phyloP scores from a whole-genome alignment of 2,888 invertebrate genomes.

The Polydesmus complanatus region DNA sequence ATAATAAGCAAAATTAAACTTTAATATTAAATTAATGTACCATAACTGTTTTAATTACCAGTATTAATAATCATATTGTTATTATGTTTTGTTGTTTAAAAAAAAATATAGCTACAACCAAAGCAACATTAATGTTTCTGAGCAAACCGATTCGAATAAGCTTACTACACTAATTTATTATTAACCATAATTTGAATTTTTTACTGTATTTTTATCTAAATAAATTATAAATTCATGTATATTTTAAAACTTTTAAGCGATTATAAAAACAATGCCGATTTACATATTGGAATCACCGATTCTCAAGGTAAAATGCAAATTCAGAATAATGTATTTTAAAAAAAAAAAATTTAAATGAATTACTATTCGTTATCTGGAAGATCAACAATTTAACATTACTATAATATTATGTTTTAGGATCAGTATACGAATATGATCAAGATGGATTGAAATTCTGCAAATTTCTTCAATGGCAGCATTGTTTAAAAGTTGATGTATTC shows the following conservation, averaged over 20 bases:
- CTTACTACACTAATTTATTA: neutral
- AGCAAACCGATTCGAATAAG: neutral
- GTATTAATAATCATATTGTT: no score
- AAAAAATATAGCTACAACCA: neutral
- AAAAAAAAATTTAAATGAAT: no score
- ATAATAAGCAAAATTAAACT: no score
- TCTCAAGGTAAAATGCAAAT: constrained; percentile 37
- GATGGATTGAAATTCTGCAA: constrained; percentile 46
- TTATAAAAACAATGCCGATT: constrained; percentile 52
- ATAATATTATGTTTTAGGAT: constrained; percentile 36
- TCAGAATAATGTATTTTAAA: neutral
- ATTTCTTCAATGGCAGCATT: constrained; percentile 36
- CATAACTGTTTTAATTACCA: no score
- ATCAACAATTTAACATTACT: no score
- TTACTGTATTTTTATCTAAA: neutral
- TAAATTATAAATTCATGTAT: no score
- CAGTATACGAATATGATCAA: constrained; percentile 70
- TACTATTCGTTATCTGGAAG: no score
- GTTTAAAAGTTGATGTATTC: constrained; percentile 28
- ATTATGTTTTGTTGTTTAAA: no score
- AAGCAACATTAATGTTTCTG: neutral
- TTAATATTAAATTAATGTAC: no score
- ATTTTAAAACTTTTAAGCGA: constrained; percentile 47
- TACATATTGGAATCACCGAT: constrained; percentile 81
- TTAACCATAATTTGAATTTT: neutral